These are phyloP conservation scores for Oedothorax gibbosus DNA, from an alignment of 1,140 invertebrate genomes.

Conservation along the genomic window DNA sequence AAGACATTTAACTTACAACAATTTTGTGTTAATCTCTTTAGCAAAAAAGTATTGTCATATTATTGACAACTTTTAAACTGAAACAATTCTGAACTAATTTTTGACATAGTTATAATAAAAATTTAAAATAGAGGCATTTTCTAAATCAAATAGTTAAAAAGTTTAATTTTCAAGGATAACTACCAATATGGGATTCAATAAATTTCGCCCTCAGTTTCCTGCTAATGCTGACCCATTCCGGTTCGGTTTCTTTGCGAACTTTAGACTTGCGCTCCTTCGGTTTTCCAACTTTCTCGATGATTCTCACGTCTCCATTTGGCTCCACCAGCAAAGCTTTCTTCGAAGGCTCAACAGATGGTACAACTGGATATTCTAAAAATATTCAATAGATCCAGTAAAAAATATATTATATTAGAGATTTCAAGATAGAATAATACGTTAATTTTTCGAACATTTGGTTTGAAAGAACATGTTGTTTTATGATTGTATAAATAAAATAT, in stretches of 20 bases:
- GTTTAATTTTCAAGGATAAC: not conserved
- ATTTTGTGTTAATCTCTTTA: too few species aligned
- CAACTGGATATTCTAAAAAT: constrained; percentile 25
- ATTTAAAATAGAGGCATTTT: not conserved
- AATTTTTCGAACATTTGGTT: too few species aligned
- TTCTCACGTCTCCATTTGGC: constrained; percentile 43
- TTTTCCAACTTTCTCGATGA: constrained; percentile 50
- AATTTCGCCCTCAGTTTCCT: constrained; percentile 50
- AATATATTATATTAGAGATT: not conserved
- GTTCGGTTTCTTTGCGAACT: constrained; percentile 14
- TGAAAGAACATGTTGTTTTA: too few species aligned
- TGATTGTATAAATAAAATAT: too few species aligned
- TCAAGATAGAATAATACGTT: too few species aligned
- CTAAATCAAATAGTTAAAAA: not conserved
- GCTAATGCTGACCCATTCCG: constrained; percentile 51
- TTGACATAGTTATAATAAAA: not conserved
- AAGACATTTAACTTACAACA: too few species aligned
- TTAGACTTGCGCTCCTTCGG: constrained; percentile 13
- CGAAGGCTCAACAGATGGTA: not conserved
- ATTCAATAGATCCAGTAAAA: not conserved
- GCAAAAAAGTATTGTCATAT: too few species aligned
- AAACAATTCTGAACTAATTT: not conserved
- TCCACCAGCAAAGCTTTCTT: not conserved
- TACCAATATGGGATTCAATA: constrained; percentile 52
- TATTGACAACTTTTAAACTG: too few species aligned